Base-by-base conservation (phyloP, 2,888 invertebrate genomes). In the Aporophyla nigra region DNA sequence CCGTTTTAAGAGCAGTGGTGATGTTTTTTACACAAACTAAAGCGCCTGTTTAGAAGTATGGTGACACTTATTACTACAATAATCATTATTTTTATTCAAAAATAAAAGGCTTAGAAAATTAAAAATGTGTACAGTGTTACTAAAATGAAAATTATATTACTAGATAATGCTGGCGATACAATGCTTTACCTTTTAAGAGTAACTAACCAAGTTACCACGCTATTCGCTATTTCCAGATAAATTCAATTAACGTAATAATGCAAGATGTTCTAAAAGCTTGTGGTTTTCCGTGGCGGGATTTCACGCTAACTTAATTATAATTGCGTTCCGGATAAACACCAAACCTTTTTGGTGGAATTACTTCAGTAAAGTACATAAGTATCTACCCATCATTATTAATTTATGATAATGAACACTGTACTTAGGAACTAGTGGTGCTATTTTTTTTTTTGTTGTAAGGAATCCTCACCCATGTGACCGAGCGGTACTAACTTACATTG, bases 221-320 rank as follows among this genome's bases (percentile, higher is more conserved):
- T 40, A 27, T 27, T 51, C 24, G 24, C 58, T 40, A 40, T 40
- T 51, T 59, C 74, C 40, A 74, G 0, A 27, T n/a, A 40, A 58
- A 73, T 51, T 59, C 74, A 74, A 74, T 74, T 74, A 73, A 40
- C 73, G 49, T 51, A 27, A 40, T 43, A 74, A 61, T 40, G 24
- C 33, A 24, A 54, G 40, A 58, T 53, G 14, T 59, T 58, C 46
- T 49, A 40, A 49, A 62, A 63, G 49, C 27, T 40, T 56, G 76
- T 43, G 49, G 75, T 75, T 56, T 75, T 40, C 33, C 54, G 16
- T 9, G 40, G 27, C n/a, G 19, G 63, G 63, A 14, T 58, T 75
- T 56, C 14, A 76, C 16, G 21, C 40, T 33, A 21, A 75, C 40
- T 49, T 75, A 46, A 75, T 62, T 74, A 61, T 24, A 33, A 46